Evolutionary conservation across 2,113 vertebrate genomes (phyloP), one percentile per base, ranked within the genome.

Genomic region (Amphiprion percula): DNA sequence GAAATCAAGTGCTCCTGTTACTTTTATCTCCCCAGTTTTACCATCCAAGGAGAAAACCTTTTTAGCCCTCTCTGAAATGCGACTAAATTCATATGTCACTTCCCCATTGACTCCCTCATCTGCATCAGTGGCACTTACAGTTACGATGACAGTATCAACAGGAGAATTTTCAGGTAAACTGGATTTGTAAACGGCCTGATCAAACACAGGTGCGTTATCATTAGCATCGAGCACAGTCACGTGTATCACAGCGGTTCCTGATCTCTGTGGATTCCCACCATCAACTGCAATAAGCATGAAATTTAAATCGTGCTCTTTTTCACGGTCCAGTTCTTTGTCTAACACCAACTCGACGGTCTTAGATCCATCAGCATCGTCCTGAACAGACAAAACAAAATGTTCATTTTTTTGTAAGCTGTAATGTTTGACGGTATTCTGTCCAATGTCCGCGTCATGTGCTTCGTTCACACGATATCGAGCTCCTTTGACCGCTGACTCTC

Each of bases 381-480:
- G 86, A 19, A 91, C 49, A 52, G 56, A 70, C 2, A 95, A 76
- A 24, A 46, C 24, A 70, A 96, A 96, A 79, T 94, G 69, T 0
- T 82, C 80, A 26, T 91, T 94, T 0, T 74, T 24, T 49, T 77
- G 85, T 19, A 96, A 83, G 0, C 28, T 79, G 46, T 96, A 96
- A 23, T 52, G 55, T 67, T 93, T 88, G 1, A 96, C 68, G 0
- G 92, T 80, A 7, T 96, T 96, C 5, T 69, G 77, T n/a, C 90
- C 94, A 1, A 94, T 85, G 52, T 96, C 95, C 0, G 72, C 50
- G 26, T 96, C 95, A 9, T 91, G 86, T 0, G 95, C 95, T 50
- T 81, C 86, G 3, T 85, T 91, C 0, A 96, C 12, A 1, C 78
- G 62, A 77, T 94, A 95, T 10, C 88, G 86, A 2, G 87, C 81